Evolutionary conservation across 2,113 vertebrate genomes (phyloP).

Genomic region (Hemibagrus wyckioides): DNA sequence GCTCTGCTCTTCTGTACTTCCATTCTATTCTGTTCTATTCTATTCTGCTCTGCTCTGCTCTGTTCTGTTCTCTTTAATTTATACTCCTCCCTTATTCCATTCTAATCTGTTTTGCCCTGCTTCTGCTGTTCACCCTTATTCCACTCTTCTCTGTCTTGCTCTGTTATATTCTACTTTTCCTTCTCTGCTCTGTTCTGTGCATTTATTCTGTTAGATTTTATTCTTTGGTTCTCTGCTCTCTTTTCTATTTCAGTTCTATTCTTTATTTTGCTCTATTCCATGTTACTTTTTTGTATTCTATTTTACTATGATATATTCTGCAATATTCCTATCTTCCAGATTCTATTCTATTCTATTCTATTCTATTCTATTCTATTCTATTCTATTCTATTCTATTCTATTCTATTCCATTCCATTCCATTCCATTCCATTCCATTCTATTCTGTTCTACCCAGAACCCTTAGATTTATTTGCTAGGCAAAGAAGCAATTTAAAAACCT

Average conservation of each 20-base stretch:
- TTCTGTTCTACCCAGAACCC: not conserved
- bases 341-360: not conserved
- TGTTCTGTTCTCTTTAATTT: not conserved
- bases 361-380: too few relatives aligned
- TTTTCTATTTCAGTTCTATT: too few relatives aligned
- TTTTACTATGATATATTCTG: not conserved
- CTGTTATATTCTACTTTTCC: not conserved
- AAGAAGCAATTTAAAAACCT: not conserved
- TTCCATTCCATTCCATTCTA: not conserved
- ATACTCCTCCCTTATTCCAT: not conserved
- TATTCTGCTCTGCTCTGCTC: not conserved
- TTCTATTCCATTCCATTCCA: not conserved
- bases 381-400: not conserved
- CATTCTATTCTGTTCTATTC: not conserved
- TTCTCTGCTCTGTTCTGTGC: not conserved
- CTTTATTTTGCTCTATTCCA: not conserved
- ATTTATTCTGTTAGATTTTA: not conserved
- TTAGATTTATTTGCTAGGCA: not conserved
- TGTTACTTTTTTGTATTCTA: not conserved
- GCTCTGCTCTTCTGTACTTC: not conserved
- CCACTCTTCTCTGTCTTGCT: not conserved
- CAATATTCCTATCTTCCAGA: too few relatives aligned
- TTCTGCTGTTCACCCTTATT: too few relatives aligned
- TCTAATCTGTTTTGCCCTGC: not conserved
- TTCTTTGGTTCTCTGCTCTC: not conserved